A percentile compares a stretch with the other conserved stretches of the same genome.
Conservation (phyloP, 2,797 vertebrate species). For the Pseudocheirus occidentalis region DNA sequence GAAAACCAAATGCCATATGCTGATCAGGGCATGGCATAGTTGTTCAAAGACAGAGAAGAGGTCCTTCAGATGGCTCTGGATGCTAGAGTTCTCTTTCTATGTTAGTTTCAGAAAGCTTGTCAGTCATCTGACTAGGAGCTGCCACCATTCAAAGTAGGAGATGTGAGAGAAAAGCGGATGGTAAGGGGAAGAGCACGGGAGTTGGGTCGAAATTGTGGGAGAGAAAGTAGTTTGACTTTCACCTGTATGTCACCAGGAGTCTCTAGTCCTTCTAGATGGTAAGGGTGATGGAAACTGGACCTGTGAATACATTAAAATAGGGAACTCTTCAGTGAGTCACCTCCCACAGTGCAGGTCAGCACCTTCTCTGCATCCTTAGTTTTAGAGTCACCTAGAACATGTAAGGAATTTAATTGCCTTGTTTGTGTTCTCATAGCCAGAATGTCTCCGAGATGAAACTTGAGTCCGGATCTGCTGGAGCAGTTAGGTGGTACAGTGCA, state of each 20-base stretch:
- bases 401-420: neutral
- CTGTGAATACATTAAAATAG: neutral
- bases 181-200: neutral
- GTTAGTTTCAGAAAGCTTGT: constrained; percentile 1
- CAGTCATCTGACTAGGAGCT: constrained; percentile 8
- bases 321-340: neutral
- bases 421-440: neutral
- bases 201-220: constrained; percentile 12
- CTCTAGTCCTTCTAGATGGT: constrained; percentile 16
- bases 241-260: neutral
- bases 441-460: neutral
- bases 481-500: neutral
- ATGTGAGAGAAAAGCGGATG: neutral
- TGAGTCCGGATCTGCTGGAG: neutral
- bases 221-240: constrained; percentile 38
- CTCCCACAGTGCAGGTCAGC: neutral
- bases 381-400: neutral
- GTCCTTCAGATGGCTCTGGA: neutral
- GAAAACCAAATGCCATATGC: neutral
- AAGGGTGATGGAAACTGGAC: neutral
- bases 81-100: neutral
- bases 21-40: neutral
- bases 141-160: constrained; percentile 11
- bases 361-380: neutral
- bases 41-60: neutral